Evolutionary conservation across 2,888 invertebrate genomes (phyloP), one percentile per base, ranked within the genome.

Genomic region (Eumerus sabulonum): DNA sequence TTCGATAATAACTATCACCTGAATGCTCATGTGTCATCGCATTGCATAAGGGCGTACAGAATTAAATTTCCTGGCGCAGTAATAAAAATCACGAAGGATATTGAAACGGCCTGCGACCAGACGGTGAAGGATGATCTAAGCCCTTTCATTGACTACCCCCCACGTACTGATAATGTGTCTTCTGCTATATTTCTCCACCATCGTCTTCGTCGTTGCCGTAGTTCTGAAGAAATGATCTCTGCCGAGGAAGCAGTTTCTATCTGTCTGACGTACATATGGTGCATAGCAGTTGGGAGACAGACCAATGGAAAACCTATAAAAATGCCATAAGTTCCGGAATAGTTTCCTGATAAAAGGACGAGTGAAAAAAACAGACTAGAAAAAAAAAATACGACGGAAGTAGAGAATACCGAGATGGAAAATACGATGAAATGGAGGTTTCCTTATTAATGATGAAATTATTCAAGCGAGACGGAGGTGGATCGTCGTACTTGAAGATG

Each of bases 391-490:
- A 40, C 4, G 18, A 36, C 42, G 16, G 44, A 13, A 36, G 50
- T 40, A 13, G 35, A 36, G 48, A 9, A 7, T 11, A 48, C 18
- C 11, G 27, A 18, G 38, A 18, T 38, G 1, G 54, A 51, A 73
- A 62, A 50, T 57, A 27, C 57, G 48, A 63, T 63, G 59, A 68
- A 73, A 68, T 73, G 59, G 63, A 62, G 73, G 68, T 73, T 79
- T 79, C 73, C 77, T 73, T 73, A 79, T 79, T 79, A 79, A 79
- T 79, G 77, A 54, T 68, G 44, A 63, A 79, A 73, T 73, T 79
- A 79, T 79, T 79, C 73, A 73, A 73, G 73, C 48, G 77, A 48
- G 63, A 68, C 19, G 44, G 45, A 38, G 27, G 44, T 36, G 35
- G 50, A 51, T 27, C 2, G 38, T 63, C 51, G 19, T 14, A 47